Evolutionary conservation across 1,140 invertebrate genomes (phyloP).

Genomic region (Diabrotica undecimpunctata): DNA sequence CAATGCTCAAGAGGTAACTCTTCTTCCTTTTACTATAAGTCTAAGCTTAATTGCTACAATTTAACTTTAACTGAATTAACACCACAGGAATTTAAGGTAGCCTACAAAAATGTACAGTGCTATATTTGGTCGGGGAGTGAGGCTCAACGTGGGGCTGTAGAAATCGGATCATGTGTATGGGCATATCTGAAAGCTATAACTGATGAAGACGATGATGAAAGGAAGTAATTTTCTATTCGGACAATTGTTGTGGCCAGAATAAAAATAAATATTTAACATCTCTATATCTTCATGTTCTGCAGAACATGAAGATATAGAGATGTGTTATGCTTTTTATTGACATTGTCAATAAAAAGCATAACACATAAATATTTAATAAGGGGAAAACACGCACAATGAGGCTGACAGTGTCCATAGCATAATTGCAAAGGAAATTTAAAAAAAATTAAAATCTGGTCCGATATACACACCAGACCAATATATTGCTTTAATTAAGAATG

Average conservation of each 20-base stretch:
- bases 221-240: no score
- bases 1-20: constrained; percentile 38
- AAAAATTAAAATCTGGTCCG: constrained; percentile 25
- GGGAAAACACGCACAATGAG: no score
- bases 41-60: constrained; percentile 40
- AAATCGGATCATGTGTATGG: constrained; percentile 30
- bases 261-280: no score
- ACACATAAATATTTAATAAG: constrained; percentile 45
- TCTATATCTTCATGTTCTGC: constrained; percentile 42
- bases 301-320: no score
- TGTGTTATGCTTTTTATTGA: no score
- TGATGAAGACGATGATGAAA: no score
- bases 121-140: constrained; percentile 38
- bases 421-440: constrained; percentile 44
- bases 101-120: constrained; percentile 34
- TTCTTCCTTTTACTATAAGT: constrained; percentile 45
- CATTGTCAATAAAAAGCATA: constrained; percentile 39
- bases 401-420: constrained; percentile 22
- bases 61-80: constrained; percentile 37
- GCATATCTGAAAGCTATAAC: no score
- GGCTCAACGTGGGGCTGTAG: no score
- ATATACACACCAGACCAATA: no score
- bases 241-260: no score
- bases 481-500: no score
- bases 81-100: no score